Conservation (phyloP, 2,113 vertebrate genomes). For the Nanger granti region DNA sequence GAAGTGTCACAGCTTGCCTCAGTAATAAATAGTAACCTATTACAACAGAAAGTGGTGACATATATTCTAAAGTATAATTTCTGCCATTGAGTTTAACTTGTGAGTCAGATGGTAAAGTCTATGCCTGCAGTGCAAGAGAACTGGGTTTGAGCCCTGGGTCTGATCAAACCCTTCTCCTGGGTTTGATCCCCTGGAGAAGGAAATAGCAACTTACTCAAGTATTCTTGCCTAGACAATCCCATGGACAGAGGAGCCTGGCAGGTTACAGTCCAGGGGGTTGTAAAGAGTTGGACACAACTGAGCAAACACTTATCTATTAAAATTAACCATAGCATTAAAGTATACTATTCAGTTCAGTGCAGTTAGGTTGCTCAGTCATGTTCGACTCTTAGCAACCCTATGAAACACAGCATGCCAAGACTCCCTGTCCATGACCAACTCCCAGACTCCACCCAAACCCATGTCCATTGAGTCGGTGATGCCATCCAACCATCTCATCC, state of each 20-base stretch:
- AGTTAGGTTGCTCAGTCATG: too few species aligned
- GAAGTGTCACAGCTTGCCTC: background rate
- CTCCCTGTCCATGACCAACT: too few species aligned
- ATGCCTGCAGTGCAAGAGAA: background rate
- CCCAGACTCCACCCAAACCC: too few species aligned
- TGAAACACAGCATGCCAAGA: too few species aligned
- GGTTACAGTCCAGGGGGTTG: background rate
- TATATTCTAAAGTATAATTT: background rate
- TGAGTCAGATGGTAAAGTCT: background rate
- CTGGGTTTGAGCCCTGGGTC: background rate
- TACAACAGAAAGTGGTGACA: background rate
- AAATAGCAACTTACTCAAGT: background rate
- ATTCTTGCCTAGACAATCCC: background rate
- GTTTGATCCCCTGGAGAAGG: background rate
- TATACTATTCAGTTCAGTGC: background rate
- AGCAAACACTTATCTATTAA: background rate
- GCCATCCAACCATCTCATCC: too few species aligned
- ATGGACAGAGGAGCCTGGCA: background rate
- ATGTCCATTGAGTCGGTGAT: too few species aligned
- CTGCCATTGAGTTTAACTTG: background rate
- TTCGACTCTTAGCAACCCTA: too few species aligned
- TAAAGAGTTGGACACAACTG: background rate
- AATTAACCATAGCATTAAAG: background rate
- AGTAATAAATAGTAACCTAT: background rate
- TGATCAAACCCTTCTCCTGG: background rate